A percentile compares a stretch with the other conserved stretches of the same genome.
Evolutionary conservation across 2,888 invertebrate genomes (phyloP).

Genomic region (Drosophila mayaguana): DNA sequence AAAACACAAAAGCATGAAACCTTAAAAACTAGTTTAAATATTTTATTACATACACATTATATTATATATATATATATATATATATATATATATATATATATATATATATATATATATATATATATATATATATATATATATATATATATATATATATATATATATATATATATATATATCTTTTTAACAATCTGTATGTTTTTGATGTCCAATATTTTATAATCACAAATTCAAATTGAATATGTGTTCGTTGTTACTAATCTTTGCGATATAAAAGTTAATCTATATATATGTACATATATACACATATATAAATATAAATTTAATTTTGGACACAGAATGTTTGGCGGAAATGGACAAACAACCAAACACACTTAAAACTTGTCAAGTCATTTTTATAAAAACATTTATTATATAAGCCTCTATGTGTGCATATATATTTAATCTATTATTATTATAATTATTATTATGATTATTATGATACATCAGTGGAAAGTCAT

Average conservation of each 20-base stretch:
- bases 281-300: slow-evolving; percentile 25
- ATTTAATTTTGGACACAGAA: slow-evolving; percentile 49
- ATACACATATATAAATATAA: slow-evolving; percentile 17
- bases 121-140: slow-evolving; percentile 28
- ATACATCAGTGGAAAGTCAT: slow-evolving; percentile 38
- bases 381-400: slow-evolving; percentile 58
- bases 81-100: slow-evolving; percentile 60
- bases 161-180: slow-evolving; percentile 63
- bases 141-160: slow-evolving; percentile 55
- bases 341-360: slow-evolving; percentile 4
- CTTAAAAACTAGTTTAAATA: slow-evolving; percentile 60
- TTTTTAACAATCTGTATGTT: slow-evolving; percentile 78
- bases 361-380: slow-evolving; percentile 23
- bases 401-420: slow-evolving; percentile 55
- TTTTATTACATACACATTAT: slow-evolving; percentile 54
- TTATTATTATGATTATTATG: slow-evolving; percentile 26
- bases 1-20: not conserved
- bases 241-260: slow-evolving; percentile 71
- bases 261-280: slow-evolving; percentile 49
- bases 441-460: slow-evolving; percentile 38
- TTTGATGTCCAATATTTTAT: slow-evolving; percentile 76
- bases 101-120: slow-evolving; percentile 57
- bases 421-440: slow-evolving; percentile 56
- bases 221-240: slow-evolving; percentile 65
- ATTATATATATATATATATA: not conserved